Evolutionary conservation across 2,113 vertebrate species (phyloP).

Genomic region (Urocolius indicus): DNA sequence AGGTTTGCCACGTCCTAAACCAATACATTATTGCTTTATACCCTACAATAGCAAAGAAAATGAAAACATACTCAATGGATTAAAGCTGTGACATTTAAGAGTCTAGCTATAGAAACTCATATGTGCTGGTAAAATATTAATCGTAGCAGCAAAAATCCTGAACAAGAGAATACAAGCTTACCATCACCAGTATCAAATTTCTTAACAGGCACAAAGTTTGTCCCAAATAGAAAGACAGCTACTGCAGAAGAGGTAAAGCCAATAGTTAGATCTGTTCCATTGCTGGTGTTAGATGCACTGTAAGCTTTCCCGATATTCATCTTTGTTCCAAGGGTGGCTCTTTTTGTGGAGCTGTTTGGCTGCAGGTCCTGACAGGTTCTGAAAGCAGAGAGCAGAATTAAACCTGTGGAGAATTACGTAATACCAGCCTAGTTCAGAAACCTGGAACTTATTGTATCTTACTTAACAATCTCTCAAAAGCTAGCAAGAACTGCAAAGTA

Average conservation of each 20-base stretch:
- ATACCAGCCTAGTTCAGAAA: neutral
- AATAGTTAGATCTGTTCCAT: constrained; percentile 69
- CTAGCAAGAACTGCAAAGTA: neutral
- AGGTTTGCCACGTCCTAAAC: neutral
- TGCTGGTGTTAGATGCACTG: constrained; percentile 33
- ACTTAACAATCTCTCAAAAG: neutral
- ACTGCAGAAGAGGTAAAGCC: constrained; percentile 80
- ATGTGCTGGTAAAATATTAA: neutral
- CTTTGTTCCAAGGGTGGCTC: neutral
- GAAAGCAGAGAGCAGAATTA: constrained; percentile 29
- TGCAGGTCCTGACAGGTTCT: neutral
- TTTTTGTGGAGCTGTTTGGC: neutral
- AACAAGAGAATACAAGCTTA: constrained; percentile 51
- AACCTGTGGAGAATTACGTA: neutral
- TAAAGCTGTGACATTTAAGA: neutral
- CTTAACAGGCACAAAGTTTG: constrained; percentile 89
- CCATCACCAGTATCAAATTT: constrained; percentile 88
- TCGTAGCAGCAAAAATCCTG: neutral
- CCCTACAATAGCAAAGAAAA: neutral
- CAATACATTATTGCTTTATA: neutral
- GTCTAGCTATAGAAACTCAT: neutral
- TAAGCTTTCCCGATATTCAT: neutral
- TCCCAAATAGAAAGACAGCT: constrained; percentile 86
- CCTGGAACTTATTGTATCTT: neutral
- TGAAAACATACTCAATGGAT: neutral